Percentiles rank a stretch among this genome's conserved stretches.
Evolutionary conservation across 2,888 invertebrate genomes (phyloP).

Genomic region (Nematopogon swammerdamellus): DNA sequence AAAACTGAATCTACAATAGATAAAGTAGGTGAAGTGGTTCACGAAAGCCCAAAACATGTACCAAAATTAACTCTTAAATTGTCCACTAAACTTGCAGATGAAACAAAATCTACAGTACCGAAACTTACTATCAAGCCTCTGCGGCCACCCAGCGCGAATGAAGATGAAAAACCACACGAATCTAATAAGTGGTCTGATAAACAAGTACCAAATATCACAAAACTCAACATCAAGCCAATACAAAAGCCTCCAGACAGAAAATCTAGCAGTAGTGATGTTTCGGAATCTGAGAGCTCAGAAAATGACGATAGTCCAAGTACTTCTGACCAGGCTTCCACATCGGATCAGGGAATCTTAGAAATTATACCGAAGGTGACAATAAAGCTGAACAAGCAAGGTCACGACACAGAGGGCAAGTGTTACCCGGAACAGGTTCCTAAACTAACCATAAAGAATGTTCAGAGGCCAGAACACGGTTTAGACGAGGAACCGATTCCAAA

Average conservation of each 20-base stretch:
- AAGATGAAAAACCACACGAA: slow-evolving; percentile 17
- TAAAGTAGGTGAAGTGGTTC: background rate
- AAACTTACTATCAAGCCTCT: slow-evolving; percentile 41
- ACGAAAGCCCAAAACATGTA: slow-evolving; percentile 26
- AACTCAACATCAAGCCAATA: slow-evolving; percentile 51
- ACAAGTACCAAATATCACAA: slow-evolving; percentile 35
- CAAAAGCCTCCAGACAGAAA: slow-evolving; percentile 43
- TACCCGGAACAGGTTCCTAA: slow-evolving; percentile 45
- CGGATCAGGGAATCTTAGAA: slow-evolving; percentile 36
- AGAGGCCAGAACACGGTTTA: slow-evolving; percentile 28
- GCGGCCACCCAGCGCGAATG: slow-evolving; percentile 19
- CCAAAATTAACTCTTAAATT: slow-evolving; percentile 52
- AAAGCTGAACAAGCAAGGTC: slow-evolving; percentile 43
- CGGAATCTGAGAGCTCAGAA: slow-evolving; percentile 51
- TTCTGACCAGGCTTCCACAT: slow-evolving; percentile 39
- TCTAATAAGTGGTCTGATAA: slow-evolving; percentile 16
- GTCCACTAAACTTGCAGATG: slow-evolving; percentile 32
- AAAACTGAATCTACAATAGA: background rate
- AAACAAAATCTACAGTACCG: slow-evolving; percentile 35
- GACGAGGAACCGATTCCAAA: slow-evolving; percentile 31
- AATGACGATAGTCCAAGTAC: slow-evolving; percentile 52
- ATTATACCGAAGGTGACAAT: slow-evolving; percentile 47
- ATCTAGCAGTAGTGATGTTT: slow-evolving; percentile 51
- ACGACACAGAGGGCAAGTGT: slow-evolving; percentile 40
- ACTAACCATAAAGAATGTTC: slow-evolving; percentile 38